A percentile compares a stretch with the other conserved stretches of the same genome.
Evolutionary conservation across 2,113 vertebrate species (phyloP).

Genomic region (Colinus virginianus): DNA sequence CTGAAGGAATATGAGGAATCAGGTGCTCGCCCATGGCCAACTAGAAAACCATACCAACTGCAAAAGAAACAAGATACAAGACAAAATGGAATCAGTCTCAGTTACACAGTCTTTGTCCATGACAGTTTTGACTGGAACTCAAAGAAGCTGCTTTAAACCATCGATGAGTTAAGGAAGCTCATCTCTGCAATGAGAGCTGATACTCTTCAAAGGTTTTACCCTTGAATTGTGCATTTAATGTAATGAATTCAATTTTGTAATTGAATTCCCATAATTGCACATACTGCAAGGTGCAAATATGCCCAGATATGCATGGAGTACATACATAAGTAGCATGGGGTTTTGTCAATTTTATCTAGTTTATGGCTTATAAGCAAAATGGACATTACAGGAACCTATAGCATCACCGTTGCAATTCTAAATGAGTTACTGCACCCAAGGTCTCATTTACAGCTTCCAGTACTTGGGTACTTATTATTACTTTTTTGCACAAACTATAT

Average conservation of each 20-base stretch:
- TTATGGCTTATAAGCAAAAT: not conserved
- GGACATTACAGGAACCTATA: not conserved
- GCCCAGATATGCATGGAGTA: not conserved
- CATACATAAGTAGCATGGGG: not conserved
- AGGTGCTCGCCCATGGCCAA: fast-evolving
- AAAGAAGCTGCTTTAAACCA: not conserved
- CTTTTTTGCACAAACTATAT: not conserved
- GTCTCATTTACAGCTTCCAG: not conserved
- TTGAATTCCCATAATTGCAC: not conserved
- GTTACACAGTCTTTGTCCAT: not conserved
- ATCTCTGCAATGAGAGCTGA: not conserved
- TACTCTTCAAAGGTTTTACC: not conserved
- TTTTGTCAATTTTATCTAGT: not conserved
- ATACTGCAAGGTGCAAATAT: not conserved
- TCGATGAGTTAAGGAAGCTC: not conserved
- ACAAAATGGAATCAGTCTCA: not conserved
- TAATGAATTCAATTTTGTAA: not conserved
- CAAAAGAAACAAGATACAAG: not conserved
- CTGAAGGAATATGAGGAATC: not conserved
- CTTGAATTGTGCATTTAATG: not conserved
- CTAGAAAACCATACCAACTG: not conserved
- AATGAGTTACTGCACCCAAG: not conserved
- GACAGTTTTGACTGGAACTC: not conserved
- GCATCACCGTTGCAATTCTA: not conserved
- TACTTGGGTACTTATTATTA: not conserved